Conservation (phyloP, 2,113 vertebrate genomes). For the Ictidomys tridecemlineatus region DNA sequence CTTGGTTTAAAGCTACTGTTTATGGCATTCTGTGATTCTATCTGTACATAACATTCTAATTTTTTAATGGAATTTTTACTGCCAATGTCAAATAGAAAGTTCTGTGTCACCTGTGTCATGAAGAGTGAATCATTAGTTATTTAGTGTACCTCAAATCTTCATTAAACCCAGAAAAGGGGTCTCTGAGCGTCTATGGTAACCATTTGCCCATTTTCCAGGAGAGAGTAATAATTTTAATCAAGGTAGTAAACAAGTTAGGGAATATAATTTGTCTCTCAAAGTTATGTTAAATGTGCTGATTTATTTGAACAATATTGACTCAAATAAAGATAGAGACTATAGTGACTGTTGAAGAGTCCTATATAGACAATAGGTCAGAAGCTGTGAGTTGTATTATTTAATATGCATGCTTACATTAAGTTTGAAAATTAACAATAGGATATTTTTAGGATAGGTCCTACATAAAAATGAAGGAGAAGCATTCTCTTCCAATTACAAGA, state of each 20-base stretch:
- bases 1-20: neutral
- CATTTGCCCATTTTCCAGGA: neutral
- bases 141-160: neutral
- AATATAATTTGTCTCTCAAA: slow-evolving; percentile 14
- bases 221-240: neutral
- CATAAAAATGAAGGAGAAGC: neutral
- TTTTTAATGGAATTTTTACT: slow-evolving; percentile 25
- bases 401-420: neutral
- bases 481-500: neutral
- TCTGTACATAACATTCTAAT: neutral
- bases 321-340: neutral
- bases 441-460: neutral
- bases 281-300: neutral
- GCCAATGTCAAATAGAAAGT: slow-evolving; percentile 9
- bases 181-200: neutral
- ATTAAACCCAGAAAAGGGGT: neutral
- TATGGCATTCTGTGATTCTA: neutral
- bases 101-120: neutral
- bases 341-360: neutral
- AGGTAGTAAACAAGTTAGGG: neutral
- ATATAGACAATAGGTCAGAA: neutral
- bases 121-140: neutral
- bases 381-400: neutral
- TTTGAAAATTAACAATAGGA: neutral
- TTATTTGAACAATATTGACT: slow-evolving; percentile 4